Evolutionary conservation across 2,888 invertebrate species (phyloP).

Genomic region (Chrysodeixis includens): DNA sequence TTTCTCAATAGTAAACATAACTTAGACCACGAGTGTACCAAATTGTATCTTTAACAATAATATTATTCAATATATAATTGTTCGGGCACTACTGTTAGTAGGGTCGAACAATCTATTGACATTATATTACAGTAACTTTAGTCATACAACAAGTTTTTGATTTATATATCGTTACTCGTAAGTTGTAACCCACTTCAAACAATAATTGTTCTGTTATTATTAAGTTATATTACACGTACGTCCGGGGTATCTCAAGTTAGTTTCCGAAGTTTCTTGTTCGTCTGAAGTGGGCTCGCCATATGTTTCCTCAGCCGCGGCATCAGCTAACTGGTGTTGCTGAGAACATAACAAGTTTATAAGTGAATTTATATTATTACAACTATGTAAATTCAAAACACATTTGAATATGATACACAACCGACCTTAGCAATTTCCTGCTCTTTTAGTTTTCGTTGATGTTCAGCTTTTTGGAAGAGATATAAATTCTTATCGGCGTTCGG

Average conservation of each 20-base stretch:
- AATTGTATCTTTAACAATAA: slow-evolving; percentile 44
- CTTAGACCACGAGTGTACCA: slow-evolving; percentile 18
- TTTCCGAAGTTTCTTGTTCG: slow-evolving; percentile 82
- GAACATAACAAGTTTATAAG: slow-evolving; percentile 52
- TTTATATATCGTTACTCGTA: slow-evolving; percentile 53
- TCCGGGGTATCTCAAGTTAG: slow-evolving; percentile 77
- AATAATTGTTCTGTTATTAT: slow-evolving; percentile 58
- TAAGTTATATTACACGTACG: slow-evolving; percentile 71
- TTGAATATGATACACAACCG: slow-evolving; percentile 40
- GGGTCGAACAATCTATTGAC: slow-evolving; percentile 48
- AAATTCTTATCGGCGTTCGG: slow-evolving; percentile 76
- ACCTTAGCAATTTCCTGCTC: slow-evolving; percentile 69
- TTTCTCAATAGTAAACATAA: slow-evolving; percentile 27
- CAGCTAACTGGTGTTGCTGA: slow-evolving; percentile 61
- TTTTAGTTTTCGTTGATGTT: slow-evolving; percentile 85
- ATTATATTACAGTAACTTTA: slow-evolving; percentile 49
- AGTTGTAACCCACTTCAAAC: slow-evolving; percentile 54
- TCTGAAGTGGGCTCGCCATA: slow-evolving; percentile 63
- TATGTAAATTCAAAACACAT: slow-evolving; percentile 33
- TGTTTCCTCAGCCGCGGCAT: slow-evolving; percentile 56
- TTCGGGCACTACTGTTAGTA: slow-evolving; percentile 21
- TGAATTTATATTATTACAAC: slow-evolving; percentile 37
- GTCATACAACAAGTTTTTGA: slow-evolving; percentile 54
- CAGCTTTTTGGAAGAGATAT: slow-evolving; percentile 84
- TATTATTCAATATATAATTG: slow-evolving; percentile 37